Conservation (phyloP, 2,888 invertebrate genomes). For the Choreutis nemorana region DNA sequence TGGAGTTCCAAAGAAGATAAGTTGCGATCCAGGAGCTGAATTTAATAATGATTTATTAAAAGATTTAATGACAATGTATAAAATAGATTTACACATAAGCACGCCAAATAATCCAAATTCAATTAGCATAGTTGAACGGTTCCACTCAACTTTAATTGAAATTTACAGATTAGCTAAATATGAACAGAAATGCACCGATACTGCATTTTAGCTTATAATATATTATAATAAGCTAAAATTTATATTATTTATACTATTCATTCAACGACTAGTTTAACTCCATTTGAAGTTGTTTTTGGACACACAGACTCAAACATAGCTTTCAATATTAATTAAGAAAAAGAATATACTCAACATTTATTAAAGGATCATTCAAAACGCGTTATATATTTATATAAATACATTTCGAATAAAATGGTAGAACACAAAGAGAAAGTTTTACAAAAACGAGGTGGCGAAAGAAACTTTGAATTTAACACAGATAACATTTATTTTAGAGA, state of each 20-base stretch:
- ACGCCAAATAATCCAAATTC: conserved; percentile 16
- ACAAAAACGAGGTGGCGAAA: background rate
- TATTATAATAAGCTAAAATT: too few relatives aligned
- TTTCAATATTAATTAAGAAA: background rate
- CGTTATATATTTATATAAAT: too few relatives aligned
- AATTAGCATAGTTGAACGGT: conserved; percentile 14
- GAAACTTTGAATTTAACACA: background rate
- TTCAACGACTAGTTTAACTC: too few relatives aligned
- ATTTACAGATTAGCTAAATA: conserved; percentile 18
- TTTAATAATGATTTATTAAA: conserved; percentile 17
- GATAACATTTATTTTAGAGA: background rate
- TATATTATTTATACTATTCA: too few relatives aligned
- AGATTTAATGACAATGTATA: conserved; percentile 12
- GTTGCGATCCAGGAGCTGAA: conserved; percentile 16
- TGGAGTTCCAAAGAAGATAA: conserved; percentile 14
- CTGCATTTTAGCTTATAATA: too few relatives aligned
- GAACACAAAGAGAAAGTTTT: background rate
- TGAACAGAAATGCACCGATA: conserved; percentile 5
- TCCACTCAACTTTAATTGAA: conserved; percentile 15
- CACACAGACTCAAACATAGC: too few relatives aligned
- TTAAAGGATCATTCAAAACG: too few relatives aligned
- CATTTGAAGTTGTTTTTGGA: too few relatives aligned
- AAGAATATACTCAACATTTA: too few relatives aligned
- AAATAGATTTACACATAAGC: conserved; percentile 15
- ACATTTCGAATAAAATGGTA: too few relatives aligned